A percentile compares a stretch with the other conserved stretches of the same genome.
These are phyloP conservation scores for Hydrolagus affinis DNA, from an alignment of 2,113 vertebrate species.

Conservation along the genomic window DNA sequence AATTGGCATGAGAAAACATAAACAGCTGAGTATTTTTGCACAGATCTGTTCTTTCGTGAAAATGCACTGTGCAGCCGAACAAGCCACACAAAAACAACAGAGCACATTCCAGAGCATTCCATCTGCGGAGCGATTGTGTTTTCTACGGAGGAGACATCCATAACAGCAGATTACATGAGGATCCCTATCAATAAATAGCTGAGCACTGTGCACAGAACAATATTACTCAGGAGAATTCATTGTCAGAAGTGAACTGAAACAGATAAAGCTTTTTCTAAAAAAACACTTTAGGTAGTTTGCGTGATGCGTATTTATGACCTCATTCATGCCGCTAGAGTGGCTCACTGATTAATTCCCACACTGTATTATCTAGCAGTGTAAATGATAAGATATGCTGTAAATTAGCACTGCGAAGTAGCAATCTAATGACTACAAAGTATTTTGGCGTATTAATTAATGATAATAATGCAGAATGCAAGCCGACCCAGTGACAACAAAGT, in stretches of 20 bases:
- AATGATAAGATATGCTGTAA: constrained; percentile 1
- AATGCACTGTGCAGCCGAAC: background rate
- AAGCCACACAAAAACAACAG: background rate
- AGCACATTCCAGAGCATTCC: background rate
- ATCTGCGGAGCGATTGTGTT: background rate
- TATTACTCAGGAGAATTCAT: background rate
- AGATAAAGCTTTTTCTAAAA: background rate
- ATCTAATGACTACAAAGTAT: background rate
- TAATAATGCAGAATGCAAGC: background rate
- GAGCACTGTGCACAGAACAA: background rate
- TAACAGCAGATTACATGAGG: background rate
- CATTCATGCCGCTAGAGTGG: background rate
- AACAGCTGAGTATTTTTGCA: too few species aligned
- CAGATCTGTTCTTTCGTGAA: background rate
- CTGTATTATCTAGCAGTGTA: background rate
- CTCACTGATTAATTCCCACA: background rate
- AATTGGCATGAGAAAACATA: too few species aligned
- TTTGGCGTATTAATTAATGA: constrained; percentile 15
- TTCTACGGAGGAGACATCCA: background rate
- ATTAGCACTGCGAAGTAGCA: background rate
- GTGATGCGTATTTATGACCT: background rate
- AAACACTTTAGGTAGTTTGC: background rate
- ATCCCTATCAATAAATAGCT: background rate
- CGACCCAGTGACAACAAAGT: background rate
- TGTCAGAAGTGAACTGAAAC: background rate